A percentile compares a stretch with the other conserved stretches of the same genome.
phyloP scores from a whole-genome alignment of 2,797 vertebrate genomes.

The Carcharodon carcharias region DNA sequence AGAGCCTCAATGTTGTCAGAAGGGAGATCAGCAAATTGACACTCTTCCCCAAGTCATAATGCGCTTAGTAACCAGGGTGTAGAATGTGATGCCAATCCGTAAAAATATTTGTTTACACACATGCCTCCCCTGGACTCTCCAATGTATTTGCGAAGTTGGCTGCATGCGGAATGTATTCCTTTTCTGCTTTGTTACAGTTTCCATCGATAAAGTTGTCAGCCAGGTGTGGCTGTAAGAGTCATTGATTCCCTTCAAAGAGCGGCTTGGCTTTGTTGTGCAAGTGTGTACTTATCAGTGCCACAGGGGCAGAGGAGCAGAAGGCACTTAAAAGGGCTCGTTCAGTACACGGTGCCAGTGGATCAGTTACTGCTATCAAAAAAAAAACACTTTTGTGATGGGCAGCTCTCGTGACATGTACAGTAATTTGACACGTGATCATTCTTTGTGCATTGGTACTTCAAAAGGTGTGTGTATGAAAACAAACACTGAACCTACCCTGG shows the following conservation, averaged over 20 bases:
- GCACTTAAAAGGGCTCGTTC: constrained; percentile 44
- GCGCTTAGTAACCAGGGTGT: neutral
- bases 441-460: constrained; percentile 29
- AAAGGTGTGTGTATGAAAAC: constrained; percentile 20
- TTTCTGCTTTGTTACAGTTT: constrained; percentile 36
- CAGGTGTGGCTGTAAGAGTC: constrained; percentile 46
- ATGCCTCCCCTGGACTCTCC: neutral
- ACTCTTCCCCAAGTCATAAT: neutral
- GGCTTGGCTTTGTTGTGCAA: constrained; percentile 45
- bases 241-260: constrained; percentile 43
- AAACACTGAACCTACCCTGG: neutral
- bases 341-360: constrained; percentile 46
- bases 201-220: constrained; percentile 38
- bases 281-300: constrained; percentile 28
- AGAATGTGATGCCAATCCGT: neutral
- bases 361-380: constrained; percentile 52
- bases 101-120: neutral
- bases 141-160: constrained; percentile 3
- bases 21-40: neutral
- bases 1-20: neutral
- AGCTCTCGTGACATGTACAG: constrained; percentile 51
- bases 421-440: constrained; percentile 49
- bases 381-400: constrained; percentile 50
- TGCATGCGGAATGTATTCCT: constrained; percentile 4
- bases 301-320: constrained; percentile 47